Conservation (phyloP, 2,888 invertebrate species). For the Spicauda simplicius region DNA sequence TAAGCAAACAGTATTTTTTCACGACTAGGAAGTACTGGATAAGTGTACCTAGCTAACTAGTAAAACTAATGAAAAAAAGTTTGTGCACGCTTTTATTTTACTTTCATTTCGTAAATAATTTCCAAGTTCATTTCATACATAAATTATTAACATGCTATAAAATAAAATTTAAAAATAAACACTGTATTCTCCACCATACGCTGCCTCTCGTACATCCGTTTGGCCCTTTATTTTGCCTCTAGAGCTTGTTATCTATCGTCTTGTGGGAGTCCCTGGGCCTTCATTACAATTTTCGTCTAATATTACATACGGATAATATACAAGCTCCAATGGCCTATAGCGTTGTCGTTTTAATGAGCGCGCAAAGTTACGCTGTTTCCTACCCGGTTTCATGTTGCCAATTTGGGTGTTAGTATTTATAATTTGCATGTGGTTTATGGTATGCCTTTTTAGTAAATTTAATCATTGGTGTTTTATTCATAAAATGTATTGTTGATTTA, state of each 20-base stretch:
- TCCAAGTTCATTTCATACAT: no score
- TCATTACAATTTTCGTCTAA: conserved; percentile 79
- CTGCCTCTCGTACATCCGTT: conserved; percentile 14
- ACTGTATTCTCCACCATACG: background rate
- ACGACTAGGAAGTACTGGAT: no score
- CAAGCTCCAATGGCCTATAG: conserved; percentile 53
- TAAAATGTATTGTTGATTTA: no score
- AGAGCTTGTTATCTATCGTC: conserved; percentile 74
- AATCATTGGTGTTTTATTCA: background rate
- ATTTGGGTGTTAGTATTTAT: conserved; percentile 38
- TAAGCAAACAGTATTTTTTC: no score
- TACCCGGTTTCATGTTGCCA: conserved; percentile 49
- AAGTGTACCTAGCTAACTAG: no score
- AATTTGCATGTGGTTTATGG: background rate
- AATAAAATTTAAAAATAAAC: background rate
- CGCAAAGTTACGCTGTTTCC: conserved; percentile 39
- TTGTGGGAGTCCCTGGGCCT: conserved; percentile 71
- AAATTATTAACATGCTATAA: no score
- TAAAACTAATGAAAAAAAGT: no score
- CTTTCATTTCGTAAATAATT: no score
- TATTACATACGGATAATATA: conserved; percentile 73
- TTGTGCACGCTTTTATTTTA: no score
- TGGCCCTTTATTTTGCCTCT: conserved; percentile 49
- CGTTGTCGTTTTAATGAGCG: conserved; percentile 53
- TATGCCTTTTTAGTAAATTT: background rate